Evolutionary conservation across 2,888 invertebrate genomes (phyloP).

Genomic region (Boloria euphrosyne): DNA sequence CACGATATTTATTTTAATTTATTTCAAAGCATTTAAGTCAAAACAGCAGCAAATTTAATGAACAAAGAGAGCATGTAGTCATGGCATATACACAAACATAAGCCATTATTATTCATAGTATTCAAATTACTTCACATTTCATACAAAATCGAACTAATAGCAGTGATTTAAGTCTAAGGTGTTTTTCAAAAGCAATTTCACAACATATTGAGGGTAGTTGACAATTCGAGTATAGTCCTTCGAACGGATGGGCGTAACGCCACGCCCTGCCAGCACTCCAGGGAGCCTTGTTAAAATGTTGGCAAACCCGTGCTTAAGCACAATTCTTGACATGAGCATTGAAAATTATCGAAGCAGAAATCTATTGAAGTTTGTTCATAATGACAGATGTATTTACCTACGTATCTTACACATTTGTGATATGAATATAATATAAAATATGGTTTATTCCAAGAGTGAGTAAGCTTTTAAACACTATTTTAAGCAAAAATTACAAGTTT

Average conservation of each 20-base stretch:
- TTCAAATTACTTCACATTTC: slow-evolving; percentile 20
- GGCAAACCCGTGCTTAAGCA: slow-evolving; percentile 40
- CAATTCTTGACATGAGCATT: slow-evolving; percentile 25
- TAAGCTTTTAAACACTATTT: no score
- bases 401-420: no score
- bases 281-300: slow-evolving; percentile 60
- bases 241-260: slow-evolving; percentile 62
- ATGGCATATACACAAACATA: not conserved
- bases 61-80: not conserved
- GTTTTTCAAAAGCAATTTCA: slow-evolving; percentile 36
- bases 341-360: slow-evolving; percentile 27
- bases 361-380: slow-evolving; percentile 21
- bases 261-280: slow-evolving; percentile 58
- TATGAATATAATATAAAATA: no score
- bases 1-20: no score
- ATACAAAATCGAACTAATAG: slow-evolving; percentile 19
- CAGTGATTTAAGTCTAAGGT: slow-evolving; percentile 37
- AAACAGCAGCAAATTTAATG: slow-evolving; percentile 1
- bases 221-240: slow-evolving; percentile 61
- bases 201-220: slow-evolving; percentile 48
- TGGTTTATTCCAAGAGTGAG: no score
- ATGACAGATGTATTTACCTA: slow-evolving; percentile 1
- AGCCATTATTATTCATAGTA: slow-evolving; percentile 15
- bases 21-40: not conserved
- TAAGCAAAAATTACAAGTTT: no score